Base-by-base conservation (phyloP, 2,797 vertebrate species). In the Hydrophis major region DNA sequence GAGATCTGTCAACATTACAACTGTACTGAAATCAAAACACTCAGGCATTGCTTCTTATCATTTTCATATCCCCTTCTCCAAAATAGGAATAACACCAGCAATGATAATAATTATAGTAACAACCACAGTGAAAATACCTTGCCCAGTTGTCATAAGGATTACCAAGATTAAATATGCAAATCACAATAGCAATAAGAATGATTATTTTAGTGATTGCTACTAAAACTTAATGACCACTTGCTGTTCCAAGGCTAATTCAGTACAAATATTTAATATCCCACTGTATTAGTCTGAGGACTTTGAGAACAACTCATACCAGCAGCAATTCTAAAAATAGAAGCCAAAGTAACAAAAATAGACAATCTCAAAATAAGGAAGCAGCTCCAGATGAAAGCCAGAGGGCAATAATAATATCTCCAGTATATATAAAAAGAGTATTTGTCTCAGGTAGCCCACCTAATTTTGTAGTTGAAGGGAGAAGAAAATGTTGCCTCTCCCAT, bases 221-320 rank as follows among this genome's bases (percentile, higher is more conserved):
- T 88, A 25, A 69, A 42, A 47, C 78, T 60, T 88, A 92, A 88
- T 66, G 87, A 42, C 87, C 91, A 74, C 63, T 92, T 88, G 88
- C 91, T 59, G 55, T 60, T 74, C 63, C 57, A 55, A 55, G 47
- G 91, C 86, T 91, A 59, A 91, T 91, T 91, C 86, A 86, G 59
- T 91, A 53, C 90, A 91, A 61, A 91, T 91, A 86, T 86, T 91
- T n/a, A 86, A 86, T 86, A 91, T 61, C 57, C 90, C 47, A 91
- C 57, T 61, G 37, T 59, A 90, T 83, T 83, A 90, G 69, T 90
- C 57, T 91, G 90, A 91, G 86, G 90, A 86, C 27, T 91, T 91
- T 86, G 14, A 86, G 57, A 91, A 59, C 18, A 53, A 42, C 90
- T 91, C 3, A 20, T 42, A 56, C 42, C 13, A 61, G n/a, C 86